Percentiles rank a stretch among this genome's conserved stretches.
Evolutionary conservation across 2,797 vertebrate genomes (phyloP).

Genomic region (Thaleichthys pacificus): DNA sequence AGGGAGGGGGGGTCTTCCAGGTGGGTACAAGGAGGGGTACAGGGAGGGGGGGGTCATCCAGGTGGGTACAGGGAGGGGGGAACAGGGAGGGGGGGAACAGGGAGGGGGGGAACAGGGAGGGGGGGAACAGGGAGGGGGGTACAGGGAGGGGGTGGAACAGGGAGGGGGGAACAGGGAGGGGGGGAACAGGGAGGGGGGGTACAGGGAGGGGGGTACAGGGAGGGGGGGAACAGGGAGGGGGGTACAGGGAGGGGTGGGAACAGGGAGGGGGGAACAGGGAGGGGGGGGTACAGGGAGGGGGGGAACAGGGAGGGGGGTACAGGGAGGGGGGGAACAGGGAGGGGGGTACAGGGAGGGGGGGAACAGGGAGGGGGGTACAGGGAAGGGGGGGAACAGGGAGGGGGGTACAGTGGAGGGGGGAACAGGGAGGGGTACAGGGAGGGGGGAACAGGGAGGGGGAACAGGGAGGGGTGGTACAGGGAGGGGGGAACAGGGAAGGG

Average conservation of each 20-base stretch:
- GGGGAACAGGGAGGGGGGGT: conserved; percentile 79
- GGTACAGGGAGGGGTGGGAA: neutral
- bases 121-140: no score
- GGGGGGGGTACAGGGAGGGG: no score
- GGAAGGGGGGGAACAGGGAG: neutral
- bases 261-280: no score
- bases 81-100: no score
- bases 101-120: neutral
- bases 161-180: no score
- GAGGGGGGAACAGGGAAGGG: no score
- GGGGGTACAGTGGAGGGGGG: no score
- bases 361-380: neutral
- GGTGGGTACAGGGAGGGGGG: neutral
- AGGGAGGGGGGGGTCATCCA: neutral
- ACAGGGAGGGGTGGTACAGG: no score
- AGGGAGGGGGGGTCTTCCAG: conserved; percentile 96
- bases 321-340: conserved; percentile 57
- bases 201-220: no score
- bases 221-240: neutral
- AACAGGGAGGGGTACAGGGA: no score
- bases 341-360: conserved; percentile 71
- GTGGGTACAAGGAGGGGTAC: conserved; percentile 50
- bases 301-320: neutral
- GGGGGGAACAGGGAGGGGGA: no score
- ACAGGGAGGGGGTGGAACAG: no score